Base-by-base conservation (phyloP, 2,797 vertebrate species). In the Alosa sapidissima region DNA sequence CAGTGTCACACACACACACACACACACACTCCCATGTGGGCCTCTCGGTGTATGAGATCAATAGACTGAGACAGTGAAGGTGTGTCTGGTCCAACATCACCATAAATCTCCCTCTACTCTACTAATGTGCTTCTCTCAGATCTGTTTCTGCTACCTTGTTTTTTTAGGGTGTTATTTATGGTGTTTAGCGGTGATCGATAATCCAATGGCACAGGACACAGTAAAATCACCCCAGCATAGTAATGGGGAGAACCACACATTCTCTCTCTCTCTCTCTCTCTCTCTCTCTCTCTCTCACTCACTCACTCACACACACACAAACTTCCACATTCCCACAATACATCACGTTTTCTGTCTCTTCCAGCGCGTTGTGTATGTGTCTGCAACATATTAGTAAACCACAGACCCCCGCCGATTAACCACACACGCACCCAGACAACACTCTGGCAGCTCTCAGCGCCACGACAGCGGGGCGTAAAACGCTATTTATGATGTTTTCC, bases 301-400 rank as follows among this genome's bases (percentile, higher is more conserved):
- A 58, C 62, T 58, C 85, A 52, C 85, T 84, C 84, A 49, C 48
- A 65, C 81, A 65, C 58, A 45, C 14, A 81, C 81, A 82, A 78
- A 45, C 36, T 78, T 47, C 72, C 72, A 78, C 36, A 78, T 78
- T 78, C 72, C 72, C 72, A 78, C 72, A 78, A 21, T 41, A 78
- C 13, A 62, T 24, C 65, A 33, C 86, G 86, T 86, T 19, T 86
- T 84, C 84, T 75, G 87, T 87, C 86, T 21, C 3, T 21, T 78
- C 68, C 36, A 75, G 36, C 36, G 36, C 41, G 45, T 41, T 14
- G 16, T 41, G 72, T 78, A 78, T 78, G 72, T 47, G 41, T 78
- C 72, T 78, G 72, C 72, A 47, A 78, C 47, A 9, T 78, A 47
- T 78, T 78, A 78, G 72, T 78, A 16, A 78, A 45, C 72, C 72